These are phyloP conservation scores for Torymus tubicola DNA, from an alignment of 2,888 invertebrate species.

Conservation along the genomic window DNA sequence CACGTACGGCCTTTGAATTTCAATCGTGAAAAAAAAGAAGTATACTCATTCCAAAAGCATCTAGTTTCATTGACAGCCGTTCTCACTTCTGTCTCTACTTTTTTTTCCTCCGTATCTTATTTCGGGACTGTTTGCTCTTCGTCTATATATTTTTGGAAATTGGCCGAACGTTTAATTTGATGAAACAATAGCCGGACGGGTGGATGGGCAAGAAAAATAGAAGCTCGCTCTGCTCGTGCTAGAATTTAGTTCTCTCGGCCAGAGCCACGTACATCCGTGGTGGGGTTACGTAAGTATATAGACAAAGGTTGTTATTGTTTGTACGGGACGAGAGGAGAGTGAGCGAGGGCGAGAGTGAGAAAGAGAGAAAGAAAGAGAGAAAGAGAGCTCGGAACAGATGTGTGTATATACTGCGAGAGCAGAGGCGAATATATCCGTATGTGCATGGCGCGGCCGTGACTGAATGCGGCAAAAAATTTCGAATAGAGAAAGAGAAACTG, in stretches of 20 bases:
- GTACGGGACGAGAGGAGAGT: slow-evolving; percentile 58
- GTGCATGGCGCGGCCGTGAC: slow-evolving; percentile 25
- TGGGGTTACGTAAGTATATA: slow-evolving; percentile 65
- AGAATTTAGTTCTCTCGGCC: not conserved
- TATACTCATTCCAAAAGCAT: not conserved
- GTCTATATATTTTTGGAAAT: slow-evolving; percentile 22
- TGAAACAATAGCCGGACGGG: slow-evolving; percentile 35
- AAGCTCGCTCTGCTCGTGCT: slow-evolving; percentile 3
- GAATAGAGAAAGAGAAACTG: slow-evolving; percentile 16
- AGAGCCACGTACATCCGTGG: not conserved
- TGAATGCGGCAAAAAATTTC: slow-evolving; percentile 40
- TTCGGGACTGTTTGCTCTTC: slow-evolving; percentile 29
- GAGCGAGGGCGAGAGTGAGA: not conserved
- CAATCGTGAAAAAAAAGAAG: not conserved
- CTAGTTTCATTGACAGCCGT: slow-evolving; percentile 25
- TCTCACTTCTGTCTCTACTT: not conserved
- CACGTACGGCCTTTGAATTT: too few relatives aligned
- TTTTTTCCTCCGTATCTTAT: not conserved
- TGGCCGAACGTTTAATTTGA: slow-evolving; percentile 23
- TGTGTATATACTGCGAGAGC: not conserved
- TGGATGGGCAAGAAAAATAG: slow-evolving; percentile 19
- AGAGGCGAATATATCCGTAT: not conserved
- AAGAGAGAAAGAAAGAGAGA: slow-evolving; percentile 15
- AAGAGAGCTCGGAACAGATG: slow-evolving; percentile 7
- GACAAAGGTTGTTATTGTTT: slow-evolving; percentile 71